Base-by-base conservation (phyloP, 2,113 vertebrate species). In the Cnemophilus loriae region DNA sequence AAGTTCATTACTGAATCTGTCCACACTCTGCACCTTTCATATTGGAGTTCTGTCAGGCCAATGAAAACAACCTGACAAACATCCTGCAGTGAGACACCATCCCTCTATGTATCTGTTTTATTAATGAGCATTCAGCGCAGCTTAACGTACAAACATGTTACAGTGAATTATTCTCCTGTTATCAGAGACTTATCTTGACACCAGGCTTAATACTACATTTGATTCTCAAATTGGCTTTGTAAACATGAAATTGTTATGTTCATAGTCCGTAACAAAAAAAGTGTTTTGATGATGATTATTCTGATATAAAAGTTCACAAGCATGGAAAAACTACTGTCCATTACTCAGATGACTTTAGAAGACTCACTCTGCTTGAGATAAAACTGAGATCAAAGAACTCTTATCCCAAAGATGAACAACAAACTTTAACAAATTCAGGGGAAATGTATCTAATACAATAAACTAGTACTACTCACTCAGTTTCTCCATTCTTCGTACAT, bases 1-100 rank as follows among this genome's bases (percentile, higher is more conserved):
- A 76, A 63, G 77, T 65, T 92, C 87, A 89, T 95, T 81, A 83
- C 42, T 67, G 32, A 88, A 81, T 85, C 91, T 86, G 41, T 52
- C 87, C 75, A 69, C 39, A 61, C 28, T 68, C 46, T 42, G 11
- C 56, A 90, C 81, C 67, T 77, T 78, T 79, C 28, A 1, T 59
- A 41, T 18, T 21, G 61, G 64, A 93, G 65, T 22, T 94, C 46
- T 92, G 71, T 90, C 79, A 95, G 73, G 76, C 71, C 74, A 81
- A 7, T 63, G 56, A 79, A 95, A 96, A 81, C 68, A 71, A 84
- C 65, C 74, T 74, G 56, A 91, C n/a, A 87, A 94, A 86, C 71
- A 73, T 63, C 52, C 67, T 89, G 39, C 85, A 50, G 32, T 35
- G 35, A 6, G 10, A 93, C 84, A 89, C 42, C 49, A 59, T 39